Evolutionary conservation across 2,888 invertebrate genomes (phyloP), one percentile per base, ranked within the genome.

Genomic region (Gymnoscelis rufifasciata): DNA sequence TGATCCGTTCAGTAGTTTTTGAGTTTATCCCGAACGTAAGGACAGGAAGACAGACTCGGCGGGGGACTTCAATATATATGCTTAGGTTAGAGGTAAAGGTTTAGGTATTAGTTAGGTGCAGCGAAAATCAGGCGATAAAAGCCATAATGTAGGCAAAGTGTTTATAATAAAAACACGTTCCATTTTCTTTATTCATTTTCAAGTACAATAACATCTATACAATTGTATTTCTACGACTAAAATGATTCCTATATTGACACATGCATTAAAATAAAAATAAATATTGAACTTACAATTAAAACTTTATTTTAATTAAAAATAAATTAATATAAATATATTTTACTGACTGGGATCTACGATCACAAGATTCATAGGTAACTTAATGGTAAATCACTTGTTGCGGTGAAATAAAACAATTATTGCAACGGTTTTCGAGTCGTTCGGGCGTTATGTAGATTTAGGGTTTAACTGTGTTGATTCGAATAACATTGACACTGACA

Each of bases 131-230:
- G 12, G 12, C 7, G 1, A 3, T 4, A 13, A 33, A 15, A 14
- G 5, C 19, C 19, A 19, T 19, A 3, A 19, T 19, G 2, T 19
- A 2, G 5, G 19, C 3, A 39, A 26, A 8, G n/a, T n/a, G n/a
- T 15, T 15, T 4, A 29, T 28, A 57, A 62, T 64, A 52, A 47
- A 52, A 60, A 55, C 59, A 64, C 63, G 59, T 77, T 79, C 75
- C 68, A 68, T 62, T 73, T 71, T 46, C 56, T 79, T 87, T 84
- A 84, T 87, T 87, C 71, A 75, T 81, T 83, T 83, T 73, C 81
- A 87, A 86, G 77, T 88, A 88, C 87, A 87, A 83, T 88, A 88
- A 88, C 88, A 88, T 88, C 87, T 88, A 89, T 89, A 84, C 88
- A 88, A 81, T 83, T 75, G 77, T 81, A 76, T 61, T 64, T 69